Conservation (phyloP, 2,888 invertebrate species). For the Cotesia congregata region DNA sequence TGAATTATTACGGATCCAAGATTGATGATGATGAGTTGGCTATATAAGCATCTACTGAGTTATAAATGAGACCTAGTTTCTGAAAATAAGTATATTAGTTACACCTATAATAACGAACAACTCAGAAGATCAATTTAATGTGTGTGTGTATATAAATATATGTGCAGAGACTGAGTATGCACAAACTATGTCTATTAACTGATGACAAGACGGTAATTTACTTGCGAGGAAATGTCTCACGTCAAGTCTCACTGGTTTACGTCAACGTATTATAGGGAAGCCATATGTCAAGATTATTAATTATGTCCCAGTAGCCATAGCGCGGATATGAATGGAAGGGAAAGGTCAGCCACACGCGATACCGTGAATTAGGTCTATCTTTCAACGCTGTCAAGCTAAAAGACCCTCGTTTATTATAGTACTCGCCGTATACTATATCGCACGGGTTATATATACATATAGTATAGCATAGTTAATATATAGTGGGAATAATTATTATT, state of each 20-base stretch:
- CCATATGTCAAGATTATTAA: not conserved
- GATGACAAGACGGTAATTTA: not conserved
- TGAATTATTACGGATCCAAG: slow-evolving; percentile 4
- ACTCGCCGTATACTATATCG: not conserved
- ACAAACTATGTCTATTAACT: not conserved
- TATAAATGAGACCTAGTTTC: slow-evolving; percentile 15
- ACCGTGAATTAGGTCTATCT: not conserved
- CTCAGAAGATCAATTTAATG: not conserved
- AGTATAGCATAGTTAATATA: not conserved
- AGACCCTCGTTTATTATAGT: not conserved
- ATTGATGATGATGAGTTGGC: slow-evolving; percentile 5
- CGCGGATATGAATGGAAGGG: not conserved
- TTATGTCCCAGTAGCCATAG: not conserved
- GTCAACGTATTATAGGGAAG: not conserved
- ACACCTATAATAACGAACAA: not conserved
- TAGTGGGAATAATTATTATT: not conserved
- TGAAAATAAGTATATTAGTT: slow-evolving; percentile 2
- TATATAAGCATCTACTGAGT: not conserved
- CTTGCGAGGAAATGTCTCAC: slow-evolving; percentile 1
- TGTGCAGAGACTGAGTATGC: not conserved
- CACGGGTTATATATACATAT: not conserved
- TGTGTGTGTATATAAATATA: not conserved
- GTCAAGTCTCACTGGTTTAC: not conserved
- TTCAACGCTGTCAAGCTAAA: not conserved
- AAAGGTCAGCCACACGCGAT: slow-evolving; percentile 1